Conservation (phyloP, 2,797 vertebrate genomes). For the Gobionotothen gibberifrons region DNA sequence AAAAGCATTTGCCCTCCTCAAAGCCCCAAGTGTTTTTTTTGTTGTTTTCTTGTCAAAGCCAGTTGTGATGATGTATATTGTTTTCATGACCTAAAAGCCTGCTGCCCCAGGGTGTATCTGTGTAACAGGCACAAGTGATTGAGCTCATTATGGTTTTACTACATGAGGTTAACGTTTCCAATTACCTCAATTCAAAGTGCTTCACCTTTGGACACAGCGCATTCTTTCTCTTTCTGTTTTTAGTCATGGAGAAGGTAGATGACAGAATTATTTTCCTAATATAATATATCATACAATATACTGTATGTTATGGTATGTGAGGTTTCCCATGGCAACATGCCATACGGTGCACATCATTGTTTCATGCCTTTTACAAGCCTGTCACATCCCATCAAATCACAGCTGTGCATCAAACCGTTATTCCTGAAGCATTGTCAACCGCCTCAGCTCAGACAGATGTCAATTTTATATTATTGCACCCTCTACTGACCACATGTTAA, state of each 20-base stretch:
- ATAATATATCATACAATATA: neutral
- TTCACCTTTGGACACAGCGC: conserved; percentile 19
- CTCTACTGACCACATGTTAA: conserved; percentile 57
- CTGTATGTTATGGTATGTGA: conserved; percentile 9
- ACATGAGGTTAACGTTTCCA: conserved; percentile 38
- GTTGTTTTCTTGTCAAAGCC: conserved; percentile 25
- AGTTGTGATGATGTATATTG: conserved; percentile 58
- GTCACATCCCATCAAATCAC: conserved; percentile 51
- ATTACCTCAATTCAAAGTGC: conserved; percentile 30
- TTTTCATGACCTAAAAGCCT: conserved; percentile 72
- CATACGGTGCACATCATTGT: conserved; percentile 40
- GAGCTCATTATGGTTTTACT: conserved; percentile 44
- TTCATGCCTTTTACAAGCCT: conserved; percentile 42
- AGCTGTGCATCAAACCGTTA: conserved; percentile 2
- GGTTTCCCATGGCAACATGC: conserved; percentile 8
- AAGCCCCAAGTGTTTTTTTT: conserved; percentile 41
- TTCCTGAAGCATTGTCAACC: neutral
- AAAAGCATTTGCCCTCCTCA: conserved; percentile 65
- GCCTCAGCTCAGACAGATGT: conserved; percentile 26
- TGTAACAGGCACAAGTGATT: conserved; percentile 47
- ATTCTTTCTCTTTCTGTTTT: conserved; percentile 21
- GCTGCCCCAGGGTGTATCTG: conserved; percentile 48
- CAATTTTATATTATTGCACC: conserved; percentile 47
- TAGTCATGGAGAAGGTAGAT: conserved; percentile 11
- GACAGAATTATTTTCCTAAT: neutral